Base-by-base conservation (phyloP, 2,113 vertebrate genomes). In the Equus przewalskii region DNA sequence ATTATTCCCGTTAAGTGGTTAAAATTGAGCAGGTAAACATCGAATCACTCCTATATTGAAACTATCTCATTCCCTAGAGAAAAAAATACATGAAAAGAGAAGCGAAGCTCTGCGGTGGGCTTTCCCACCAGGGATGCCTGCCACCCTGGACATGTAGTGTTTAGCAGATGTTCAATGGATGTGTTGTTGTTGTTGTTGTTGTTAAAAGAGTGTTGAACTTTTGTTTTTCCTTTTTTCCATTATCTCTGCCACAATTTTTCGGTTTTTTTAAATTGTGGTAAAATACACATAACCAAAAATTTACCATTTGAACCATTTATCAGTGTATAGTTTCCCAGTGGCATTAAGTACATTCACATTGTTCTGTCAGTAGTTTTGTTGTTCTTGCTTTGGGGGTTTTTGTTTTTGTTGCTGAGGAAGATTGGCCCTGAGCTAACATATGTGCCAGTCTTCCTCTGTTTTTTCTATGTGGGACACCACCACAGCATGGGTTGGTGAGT, bases 151-250 rank as follows among this genome's bases (percentile, higher is more conserved):
- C 28, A 14, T 36, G 51, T 54, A 54, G 51, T 54, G 51, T 54
- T 54, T 46, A 41, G 54, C 49, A 87, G 8, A 46, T 67, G 64
- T 18, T 79, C 9, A 13, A 13, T 86, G 76, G 10, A n/a, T 76
- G 19, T 76, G 72, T 44, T 58, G 14, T 33, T 12, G 13, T 44
- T 76, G 11, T 33, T 58, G 7, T 85, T 54, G 26, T 49, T 80
- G 10, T 56, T 94, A 36, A 44, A 67, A 96, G 65, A 14, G 41
- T 69, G 46, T 89, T 92, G 46, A 92, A 26, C 51, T 97, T 94
- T 33, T 81, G 11, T 76, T 89, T 84, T 83, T 33, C 16, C 30
- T 44, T 33, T 62, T 83, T n/a, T 70, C 33, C 12, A 0, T 81
- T 64, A 44, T 70, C 36, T 54, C 33, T 96, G 22, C 67, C 65